phyloP scores from a whole-genome alignment of 2,113 vertebrate genomes.

The Dunckerocampus dactyliophorus region DNA sequence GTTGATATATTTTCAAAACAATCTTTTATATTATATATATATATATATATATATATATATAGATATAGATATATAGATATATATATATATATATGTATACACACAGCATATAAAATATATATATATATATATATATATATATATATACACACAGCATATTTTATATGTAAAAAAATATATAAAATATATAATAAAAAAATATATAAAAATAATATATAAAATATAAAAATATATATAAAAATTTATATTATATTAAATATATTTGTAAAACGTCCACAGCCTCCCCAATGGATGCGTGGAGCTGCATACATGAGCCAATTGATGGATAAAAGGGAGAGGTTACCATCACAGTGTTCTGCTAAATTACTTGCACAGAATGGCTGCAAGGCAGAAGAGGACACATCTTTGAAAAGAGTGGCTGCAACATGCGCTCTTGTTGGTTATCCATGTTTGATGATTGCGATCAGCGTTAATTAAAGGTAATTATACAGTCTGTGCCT shows the following conservation, averaged over 20 bases:
- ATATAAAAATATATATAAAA: too few relatives aligned
- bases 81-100: too few relatives aligned
- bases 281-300: constrained; percentile 28
- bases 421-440: constrained; percentile 28
- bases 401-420: constrained; percentile 18
- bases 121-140: too few relatives aligned
- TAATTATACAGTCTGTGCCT: constrained; percentile 44
- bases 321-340: constrained; percentile 62
- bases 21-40: background rate
- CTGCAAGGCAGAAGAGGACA: constrained; percentile 48
- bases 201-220: too few relatives aligned
- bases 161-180: too few relatives aligned
- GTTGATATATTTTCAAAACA: background rate
- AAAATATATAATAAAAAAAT: too few relatives aligned
- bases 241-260: too few relatives aligned
- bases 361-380: constrained; percentile 63
- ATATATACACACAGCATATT: too few relatives aligned
- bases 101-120: too few relatives aligned
- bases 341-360: constrained; percentile 69
- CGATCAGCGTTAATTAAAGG: constrained; percentile 56
- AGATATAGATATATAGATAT: too few relatives aligned
- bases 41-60: background rate
- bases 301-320: constrained; percentile 43
- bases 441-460: constrained; percentile 40
- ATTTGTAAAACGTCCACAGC: background rate